Base-by-base conservation (phyloP, 2,888 invertebrate genomes). In the Phorcus lineatus region DNA sequence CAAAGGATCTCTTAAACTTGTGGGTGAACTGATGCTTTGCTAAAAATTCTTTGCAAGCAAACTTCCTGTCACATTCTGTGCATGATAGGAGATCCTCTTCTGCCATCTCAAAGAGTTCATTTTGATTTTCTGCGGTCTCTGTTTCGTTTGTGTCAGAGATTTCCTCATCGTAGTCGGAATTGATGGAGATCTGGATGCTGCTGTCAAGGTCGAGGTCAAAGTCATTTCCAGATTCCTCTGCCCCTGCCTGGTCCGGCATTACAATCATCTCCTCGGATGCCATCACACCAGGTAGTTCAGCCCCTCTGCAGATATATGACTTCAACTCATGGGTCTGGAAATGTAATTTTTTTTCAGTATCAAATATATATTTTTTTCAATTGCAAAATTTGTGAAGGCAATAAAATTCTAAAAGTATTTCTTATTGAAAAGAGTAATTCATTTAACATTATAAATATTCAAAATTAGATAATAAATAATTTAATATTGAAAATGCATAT, bases 1-100 rank as follows among this genome's bases (percentile, higher is more conserved):
- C 74, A 36, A 36, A 70, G n/a, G 70, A 70, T 36, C 70, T 17
- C 70, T 70, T 70, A 36, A n/a, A 70, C 70, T 70, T 31, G 70
- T 70, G 70, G 36, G 28, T 70, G 2, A 70, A 16, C 17, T 19
- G 31, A 40, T 70, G 70, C 70, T 70, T 31, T 17, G 16, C 11
- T 11, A 70, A 36, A 11, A 31, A 70, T 11, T 70, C 36, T 36
- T 70, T 36, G 36, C 36, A 70, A 19, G 36, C 70, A 40, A 70
- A 70, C 19, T 31, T 28, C 36, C 70, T 28, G 11, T 36, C 17
- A 36, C 70, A 70, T 13, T 70, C 36, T 19, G 17, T 24, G 24
- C 70, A 70, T 11, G 70, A 36, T 24, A 70, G 19, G 24, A 31
- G 70, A 4, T 28, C 19, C 36, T 40, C 70, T 0, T 70, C 70